These are phyloP conservation scores for Dasypolia templi DNA, from an alignment of 2,888 invertebrate species.

Conservation along the genomic window DNA sequence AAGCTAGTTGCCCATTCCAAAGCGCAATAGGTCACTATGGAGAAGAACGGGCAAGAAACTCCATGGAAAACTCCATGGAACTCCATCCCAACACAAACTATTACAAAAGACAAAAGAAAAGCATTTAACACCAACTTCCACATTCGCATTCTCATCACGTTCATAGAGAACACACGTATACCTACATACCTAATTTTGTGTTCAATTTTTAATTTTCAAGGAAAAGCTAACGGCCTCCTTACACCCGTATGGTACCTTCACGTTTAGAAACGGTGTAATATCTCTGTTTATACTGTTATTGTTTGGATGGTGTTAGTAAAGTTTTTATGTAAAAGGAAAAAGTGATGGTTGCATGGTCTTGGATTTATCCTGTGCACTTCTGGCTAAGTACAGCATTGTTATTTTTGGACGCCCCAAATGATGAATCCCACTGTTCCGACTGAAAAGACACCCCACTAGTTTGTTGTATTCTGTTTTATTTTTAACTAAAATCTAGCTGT, in stretches of 20 bases:
- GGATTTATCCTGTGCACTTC: background rate
- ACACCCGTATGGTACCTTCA: slow-evolving; percentile 19
- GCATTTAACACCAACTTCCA: background rate
- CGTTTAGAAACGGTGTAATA: slow-evolving; percentile 37
- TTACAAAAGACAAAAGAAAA: slow-evolving; percentile 15
- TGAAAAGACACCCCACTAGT: background rate
- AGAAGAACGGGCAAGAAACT: too few relatives aligned
- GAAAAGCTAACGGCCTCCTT: slow-evolving; percentile 44
- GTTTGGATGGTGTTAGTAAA: slow-evolving; percentile 30
- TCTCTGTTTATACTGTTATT: slow-evolving; percentile 50
- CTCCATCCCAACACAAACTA: background rate
- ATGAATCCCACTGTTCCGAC: background rate
- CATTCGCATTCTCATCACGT: slow-evolving; percentile 29
- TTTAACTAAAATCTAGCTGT: background rate
- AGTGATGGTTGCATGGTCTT: background rate
- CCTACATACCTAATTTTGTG: slow-evolving; percentile 1
- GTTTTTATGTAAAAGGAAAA: slow-evolving; percentile 17
- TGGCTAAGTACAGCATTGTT: background rate
- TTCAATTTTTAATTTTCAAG: slow-evolving; percentile 61
- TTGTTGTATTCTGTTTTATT: background rate
- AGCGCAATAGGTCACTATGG: too few relatives aligned
- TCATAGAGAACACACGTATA: slow-evolving; percentile 5
- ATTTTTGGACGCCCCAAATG: too few relatives aligned
- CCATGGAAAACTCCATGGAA: too few relatives aligned
- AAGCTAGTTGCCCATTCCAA: too few relatives aligned